phyloP scores from a whole-genome alignment of 2,797 vertebrate species.

The Thaleichthys pacificus region DNA sequence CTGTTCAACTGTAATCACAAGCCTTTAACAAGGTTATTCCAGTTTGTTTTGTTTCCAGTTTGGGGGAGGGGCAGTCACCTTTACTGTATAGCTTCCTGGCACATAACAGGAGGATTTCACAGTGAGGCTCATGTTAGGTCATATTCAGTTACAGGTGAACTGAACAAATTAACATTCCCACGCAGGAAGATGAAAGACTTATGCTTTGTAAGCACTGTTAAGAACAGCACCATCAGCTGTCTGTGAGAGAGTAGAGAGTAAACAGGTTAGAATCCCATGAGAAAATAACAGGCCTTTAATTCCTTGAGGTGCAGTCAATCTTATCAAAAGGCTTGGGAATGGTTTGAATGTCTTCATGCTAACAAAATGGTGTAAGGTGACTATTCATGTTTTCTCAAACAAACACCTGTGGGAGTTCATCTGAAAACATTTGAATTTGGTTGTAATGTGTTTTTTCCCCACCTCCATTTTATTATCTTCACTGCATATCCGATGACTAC shows the following conservation, averaged over 20 bases:
- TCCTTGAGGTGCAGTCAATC: not conserved
- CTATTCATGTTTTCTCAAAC: not conserved
- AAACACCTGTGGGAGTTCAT: slow-evolving; percentile 10
- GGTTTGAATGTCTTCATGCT: not conserved
- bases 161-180: slow-evolving; percentile 41
- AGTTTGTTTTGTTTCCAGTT: slow-evolving; percentile 55
- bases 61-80: slow-evolving; percentile 7
- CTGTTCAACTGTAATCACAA: slow-evolving; percentile 34
- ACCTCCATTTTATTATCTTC: slow-evolving; percentile 8
- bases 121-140: slow-evolving; percentile 27
- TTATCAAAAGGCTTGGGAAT: not conserved
- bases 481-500: slow-evolving; percentile 4
- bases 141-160: slow-evolving; percentile 14
- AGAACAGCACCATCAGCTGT: slow-evolving; percentile 54
- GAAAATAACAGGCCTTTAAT: not conserved
- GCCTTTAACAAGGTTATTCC: slow-evolving; percentile 47
- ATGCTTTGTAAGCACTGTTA: slow-evolving; percentile 5
- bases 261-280: slow-evolving; percentile 11
- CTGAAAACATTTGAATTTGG: not conserved
- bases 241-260: slow-evolving; percentile 16
- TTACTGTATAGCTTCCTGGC: slow-evolving; percentile 1
- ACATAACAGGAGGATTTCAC: not conserved
- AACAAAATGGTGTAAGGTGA: too few relatives aligned
- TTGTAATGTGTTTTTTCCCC: slow-evolving; percentile 12
- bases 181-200: slow-evolving; percentile 14